These are phyloP conservation scores for Drosophila anomalipes DNA, from an alignment of 2,888 invertebrate species.

Conservation along the genomic window DNA sequence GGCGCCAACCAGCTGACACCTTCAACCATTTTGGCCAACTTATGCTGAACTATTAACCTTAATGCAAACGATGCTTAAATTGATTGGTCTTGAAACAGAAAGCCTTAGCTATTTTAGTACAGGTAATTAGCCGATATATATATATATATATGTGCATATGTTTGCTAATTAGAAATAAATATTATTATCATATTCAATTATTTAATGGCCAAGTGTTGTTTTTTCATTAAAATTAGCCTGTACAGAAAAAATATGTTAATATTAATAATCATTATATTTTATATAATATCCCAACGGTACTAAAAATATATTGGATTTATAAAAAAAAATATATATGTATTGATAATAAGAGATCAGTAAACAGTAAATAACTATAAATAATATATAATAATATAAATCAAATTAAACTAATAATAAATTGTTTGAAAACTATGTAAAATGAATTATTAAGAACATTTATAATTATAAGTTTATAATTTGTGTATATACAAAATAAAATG, in stretches of 20 bases:
- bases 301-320: not conserved
- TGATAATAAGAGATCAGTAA: not conserved
- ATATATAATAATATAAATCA: not conserved
- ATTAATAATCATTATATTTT: not conserved
- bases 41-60: conserved; percentile 38
- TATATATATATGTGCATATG: not conserved
- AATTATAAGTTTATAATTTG: not conserved
- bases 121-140: not conserved
- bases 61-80: conserved; percentile 31
- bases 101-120: conserved; percentile 18
- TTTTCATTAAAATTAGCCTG: not conserved
- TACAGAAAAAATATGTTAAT: not conserved
- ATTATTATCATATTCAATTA: not conserved
- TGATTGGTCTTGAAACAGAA: conserved; percentile 35
- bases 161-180: not conserved
- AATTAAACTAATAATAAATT: not conserved
- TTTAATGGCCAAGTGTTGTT: not conserved
- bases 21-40: conserved; percentile 34
- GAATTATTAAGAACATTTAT: not conserved
- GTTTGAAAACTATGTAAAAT: not conserved
- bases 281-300: not conserved
- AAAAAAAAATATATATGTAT: not conserved
- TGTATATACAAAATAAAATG: not conserved
- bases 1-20: conserved; percentile 18
- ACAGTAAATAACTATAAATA: not conserved